phyloP scores from a whole-genome alignment of 2,888 invertebrate species.

The Formica aserva region DNA sequence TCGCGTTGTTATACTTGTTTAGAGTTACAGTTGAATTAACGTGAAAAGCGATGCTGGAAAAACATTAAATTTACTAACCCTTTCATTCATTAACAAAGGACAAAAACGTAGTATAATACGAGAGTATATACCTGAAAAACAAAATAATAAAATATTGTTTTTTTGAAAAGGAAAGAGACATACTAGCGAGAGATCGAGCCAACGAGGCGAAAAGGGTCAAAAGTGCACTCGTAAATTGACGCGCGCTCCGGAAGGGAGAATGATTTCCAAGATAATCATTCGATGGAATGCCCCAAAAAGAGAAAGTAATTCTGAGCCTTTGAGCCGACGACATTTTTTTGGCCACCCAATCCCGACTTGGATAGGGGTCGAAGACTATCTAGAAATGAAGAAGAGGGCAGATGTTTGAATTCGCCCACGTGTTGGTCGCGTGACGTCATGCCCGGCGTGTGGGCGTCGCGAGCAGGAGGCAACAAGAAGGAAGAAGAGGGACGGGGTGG shows the following conservation, averaged over 20 bases:
- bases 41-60: neutral
- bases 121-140: neutral
- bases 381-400: conserved; percentile 75
- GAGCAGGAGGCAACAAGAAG: conserved; percentile 63
- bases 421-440: conserved; percentile 84
- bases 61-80: neutral
- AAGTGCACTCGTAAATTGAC: conserved; percentile 25
- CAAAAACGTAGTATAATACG: neutral
- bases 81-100: neutral
- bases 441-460: conserved; percentile 85
- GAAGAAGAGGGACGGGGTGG: conserved; percentile 82
- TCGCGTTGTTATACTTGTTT: neutral
- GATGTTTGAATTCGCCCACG: conserved; percentile 84
- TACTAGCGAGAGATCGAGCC: neutral
- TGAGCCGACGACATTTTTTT: conserved; percentile 36
- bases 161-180: neutral
- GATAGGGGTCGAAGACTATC: conserved; percentile 52
- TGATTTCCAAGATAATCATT: conserved; percentile 20
- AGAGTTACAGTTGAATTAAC: conserved; percentile 6
- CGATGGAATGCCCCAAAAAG: conserved; percentile 16
- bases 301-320: conserved; percentile 36
- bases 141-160: conserved; percentile 1
- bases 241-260: neutral
- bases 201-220: conserved; percentile 7
- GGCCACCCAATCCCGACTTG: conserved; percentile 24